Percentiles rank a stretch among this genome's conserved stretches.
phyloP scores from a whole-genome alignment of 1,140 invertebrate genomes.

The Drusus annulatus region DNA sequence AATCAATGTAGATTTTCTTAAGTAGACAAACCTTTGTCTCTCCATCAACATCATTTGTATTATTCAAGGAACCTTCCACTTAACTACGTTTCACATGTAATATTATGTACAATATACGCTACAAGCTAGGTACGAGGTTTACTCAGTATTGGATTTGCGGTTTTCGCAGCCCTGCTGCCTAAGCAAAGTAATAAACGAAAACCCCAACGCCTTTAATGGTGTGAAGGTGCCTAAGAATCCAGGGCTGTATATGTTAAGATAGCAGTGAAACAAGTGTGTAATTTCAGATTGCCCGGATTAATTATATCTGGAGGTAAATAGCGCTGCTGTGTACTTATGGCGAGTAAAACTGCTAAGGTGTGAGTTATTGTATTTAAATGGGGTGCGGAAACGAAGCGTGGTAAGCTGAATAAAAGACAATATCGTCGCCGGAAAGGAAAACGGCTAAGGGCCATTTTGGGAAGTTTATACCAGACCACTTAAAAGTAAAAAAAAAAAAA shows the following conservation, averaged over 20 bases:
- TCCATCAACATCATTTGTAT: too few relatives aligned
- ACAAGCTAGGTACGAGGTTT: too few relatives aligned
- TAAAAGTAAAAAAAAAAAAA: too few relatives aligned
- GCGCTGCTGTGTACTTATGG: neutral
- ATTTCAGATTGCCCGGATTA: slow-evolving; percentile 30
- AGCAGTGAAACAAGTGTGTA: slow-evolving; percentile 12
- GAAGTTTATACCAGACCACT: too few relatives aligned
- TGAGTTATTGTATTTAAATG: slow-evolving; percentile 14
- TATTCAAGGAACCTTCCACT: too few relatives aligned
- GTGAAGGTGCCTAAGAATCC: slow-evolving; percentile 3
- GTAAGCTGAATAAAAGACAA: neutral
- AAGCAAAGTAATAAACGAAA: slow-evolving; percentile 16
- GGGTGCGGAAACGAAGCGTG: neutral
- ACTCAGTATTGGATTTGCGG: neutral
- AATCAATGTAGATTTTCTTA: too few relatives aligned
- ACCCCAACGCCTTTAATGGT: slow-evolving; percentile 17
- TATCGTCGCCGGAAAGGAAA: too few relatives aligned
- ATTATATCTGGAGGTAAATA: slow-evolving; percentile 18
- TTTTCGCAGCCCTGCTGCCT: slow-evolving; percentile 3
- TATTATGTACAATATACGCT: too few relatives aligned
- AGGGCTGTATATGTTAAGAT: slow-evolving; percentile 6
- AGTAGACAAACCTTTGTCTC: too few relatives aligned
- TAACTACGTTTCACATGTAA: too few relatives aligned
- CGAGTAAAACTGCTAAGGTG: slow-evolving; percentile 15
- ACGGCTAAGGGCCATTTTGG: too few relatives aligned